Evolutionary conservation across 2,888 invertebrate genomes (phyloP).

Genomic region (Coleophora flavipennella): DNA sequence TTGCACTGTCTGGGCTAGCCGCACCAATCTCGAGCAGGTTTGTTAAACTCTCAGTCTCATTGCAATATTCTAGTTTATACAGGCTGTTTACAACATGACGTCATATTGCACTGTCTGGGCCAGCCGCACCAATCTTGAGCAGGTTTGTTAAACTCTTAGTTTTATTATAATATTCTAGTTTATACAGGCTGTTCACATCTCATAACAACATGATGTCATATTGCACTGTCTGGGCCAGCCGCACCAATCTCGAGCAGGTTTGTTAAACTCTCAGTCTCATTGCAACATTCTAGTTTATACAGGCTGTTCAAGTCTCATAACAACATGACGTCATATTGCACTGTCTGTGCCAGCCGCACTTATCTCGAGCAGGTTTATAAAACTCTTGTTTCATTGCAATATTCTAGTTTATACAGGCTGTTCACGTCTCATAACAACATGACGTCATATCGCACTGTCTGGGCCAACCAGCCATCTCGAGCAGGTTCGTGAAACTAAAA

Average conservation of each 20-base stretch:
- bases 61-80: no score
- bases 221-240: constrained; percentile 96
- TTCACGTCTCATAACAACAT: constrained; percentile 99
- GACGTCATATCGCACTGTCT: constrained; percentile 97
- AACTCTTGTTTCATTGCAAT: no score
- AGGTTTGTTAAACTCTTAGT: no score
- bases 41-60: not conserved
- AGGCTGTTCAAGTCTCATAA: no score
- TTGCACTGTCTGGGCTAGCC: constrained; percentile 96
- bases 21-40: constrained; percentile 93
- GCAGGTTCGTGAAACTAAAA: constrained; percentile 66
- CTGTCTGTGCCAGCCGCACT: constrained; percentile 95
- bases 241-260: constrained; percentile 93
- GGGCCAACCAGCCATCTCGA: constrained; percentile 97
- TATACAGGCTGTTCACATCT: constrained; percentile 97
- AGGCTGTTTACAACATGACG: constrained; percentile 99
- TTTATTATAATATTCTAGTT: no score
- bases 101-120: constrained; percentile 98
- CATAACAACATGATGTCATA: constrained; percentile 99
- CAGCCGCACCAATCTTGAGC: constrained; percentile 94
- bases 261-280: not conserved
- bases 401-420: no score
- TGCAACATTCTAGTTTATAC: no score
- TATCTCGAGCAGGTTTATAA: constrained; percentile 89
- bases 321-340: constrained; percentile 98